These are phyloP conservation scores for Scaptomyza hsui DNA, from an alignment of 1,140 invertebrate species.

Conservation along the genomic window DNA sequence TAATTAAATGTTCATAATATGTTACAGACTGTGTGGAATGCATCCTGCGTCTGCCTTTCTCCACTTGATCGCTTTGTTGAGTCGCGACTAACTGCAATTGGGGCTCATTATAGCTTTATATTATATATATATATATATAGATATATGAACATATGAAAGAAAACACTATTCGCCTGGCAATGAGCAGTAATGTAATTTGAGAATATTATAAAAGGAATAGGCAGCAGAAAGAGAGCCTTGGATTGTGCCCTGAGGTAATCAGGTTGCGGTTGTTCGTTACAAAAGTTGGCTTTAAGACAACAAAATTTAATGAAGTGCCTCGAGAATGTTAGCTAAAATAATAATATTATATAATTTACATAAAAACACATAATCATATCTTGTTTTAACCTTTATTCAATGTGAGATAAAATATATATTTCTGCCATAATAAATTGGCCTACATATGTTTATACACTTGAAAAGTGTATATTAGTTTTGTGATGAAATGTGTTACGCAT, in stretches of 20 bases:
- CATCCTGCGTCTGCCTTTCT: background rate
- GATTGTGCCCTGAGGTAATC: constrained; percentile 5
- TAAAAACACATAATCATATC: background rate
- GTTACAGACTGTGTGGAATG: constrained; percentile 8
- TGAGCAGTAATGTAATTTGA: constrained; percentile 18
- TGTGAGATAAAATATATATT: too few relatives aligned
- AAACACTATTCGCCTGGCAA: background rate
- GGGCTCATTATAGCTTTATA: constrained; percentile 30
- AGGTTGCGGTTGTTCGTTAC: constrained; percentile 16
- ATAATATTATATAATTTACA: background rate
- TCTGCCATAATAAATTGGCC: too few relatives aligned
- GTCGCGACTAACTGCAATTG: constrained; percentile 29
- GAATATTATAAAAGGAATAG: constrained; percentile 6
- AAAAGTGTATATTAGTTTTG: too few relatives aligned
- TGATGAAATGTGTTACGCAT: too few relatives aligned
- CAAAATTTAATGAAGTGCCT: background rate
- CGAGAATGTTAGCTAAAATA: background rate
- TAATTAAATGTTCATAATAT: constrained; percentile 66
- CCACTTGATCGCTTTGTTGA: constrained; percentile 6
- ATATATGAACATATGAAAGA: constrained; percentile 7
- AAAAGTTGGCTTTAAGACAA: constrained; percentile 4
- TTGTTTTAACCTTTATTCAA: background rate
- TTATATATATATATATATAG: too few relatives aligned
- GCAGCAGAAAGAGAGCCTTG: constrained; percentile 1
- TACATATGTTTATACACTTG: too few relatives aligned